phyloP scores from a whole-genome alignment of 1,140 invertebrate genomes.

The Meloidogyne hapla region DNA sequence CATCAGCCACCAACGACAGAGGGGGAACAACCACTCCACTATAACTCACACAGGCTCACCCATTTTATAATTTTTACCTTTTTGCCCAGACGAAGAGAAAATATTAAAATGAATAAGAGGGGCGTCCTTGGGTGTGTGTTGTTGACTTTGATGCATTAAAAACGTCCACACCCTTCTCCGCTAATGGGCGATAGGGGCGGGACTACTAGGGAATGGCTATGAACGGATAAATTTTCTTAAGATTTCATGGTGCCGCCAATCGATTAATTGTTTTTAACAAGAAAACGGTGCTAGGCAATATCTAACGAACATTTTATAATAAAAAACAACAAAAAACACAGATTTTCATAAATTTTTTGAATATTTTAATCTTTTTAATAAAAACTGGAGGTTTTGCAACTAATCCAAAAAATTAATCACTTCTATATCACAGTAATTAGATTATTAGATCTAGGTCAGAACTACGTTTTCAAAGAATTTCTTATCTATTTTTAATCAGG shows the following conservation, averaged over 20 bases:
- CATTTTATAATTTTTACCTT: background rate
- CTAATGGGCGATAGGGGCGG: background rate
- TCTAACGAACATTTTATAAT: no score
- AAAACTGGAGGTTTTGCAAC: no score
- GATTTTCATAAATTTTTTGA: no score
- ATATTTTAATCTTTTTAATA: no score
- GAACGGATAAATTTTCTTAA: background rate
- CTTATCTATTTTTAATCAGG: no score
- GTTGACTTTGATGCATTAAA: background rate
- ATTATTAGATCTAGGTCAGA: no score
- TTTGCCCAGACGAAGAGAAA: background rate
- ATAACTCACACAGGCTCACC: background rate
- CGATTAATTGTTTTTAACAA: background rate
- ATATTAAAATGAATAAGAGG: background rate
- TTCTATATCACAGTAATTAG: no score
- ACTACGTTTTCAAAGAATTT: no score
- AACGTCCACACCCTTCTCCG: slow-evolving; percentile 1
- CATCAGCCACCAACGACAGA: background rate
- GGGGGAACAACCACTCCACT: background rate
- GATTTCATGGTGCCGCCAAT: background rate
- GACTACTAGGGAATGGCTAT: background rate
- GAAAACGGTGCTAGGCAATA: no score
- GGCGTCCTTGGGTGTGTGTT: background rate
- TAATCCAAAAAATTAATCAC: no score
- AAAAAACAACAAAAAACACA: no score